Conservation (phyloP, 1,140 invertebrate species). For the Macrocentrus cingulum region DNA sequence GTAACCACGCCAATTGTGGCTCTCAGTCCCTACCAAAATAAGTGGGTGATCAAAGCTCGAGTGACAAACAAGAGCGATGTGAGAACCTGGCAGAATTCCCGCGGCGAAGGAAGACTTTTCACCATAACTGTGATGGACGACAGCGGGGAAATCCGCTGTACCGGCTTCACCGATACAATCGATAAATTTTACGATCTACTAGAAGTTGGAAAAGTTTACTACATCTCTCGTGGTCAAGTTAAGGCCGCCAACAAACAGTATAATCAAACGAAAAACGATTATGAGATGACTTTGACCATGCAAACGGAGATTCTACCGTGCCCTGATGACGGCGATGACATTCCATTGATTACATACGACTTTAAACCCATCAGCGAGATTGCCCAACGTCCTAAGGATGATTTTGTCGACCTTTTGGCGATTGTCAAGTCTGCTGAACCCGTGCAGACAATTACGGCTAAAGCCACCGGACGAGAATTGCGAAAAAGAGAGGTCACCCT, state of each 20-base stretch:
- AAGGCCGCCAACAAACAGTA: conserved; percentile 94
- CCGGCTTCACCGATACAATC: conserved; percentile 86
- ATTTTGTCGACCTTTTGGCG: conserved; percentile 84
- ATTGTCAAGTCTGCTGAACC: conserved; percentile 80
- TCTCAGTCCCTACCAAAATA: conserved; percentile 89
- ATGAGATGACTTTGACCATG: conserved; percentile 88
- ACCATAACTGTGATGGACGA: conserved; percentile 91
- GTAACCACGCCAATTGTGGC: conserved; percentile 69
- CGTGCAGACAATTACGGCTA: conserved; percentile 70
- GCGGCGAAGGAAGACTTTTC: conserved; percentile 92
- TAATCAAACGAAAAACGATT: conserved; percentile 85
- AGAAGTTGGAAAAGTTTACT: conserved; percentile 87
- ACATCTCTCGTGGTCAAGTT: conserved; percentile 76
- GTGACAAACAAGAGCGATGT: conserved; percentile 83
- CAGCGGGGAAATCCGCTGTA: conserved; percentile 92
- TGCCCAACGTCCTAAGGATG: conserved; percentile 67
- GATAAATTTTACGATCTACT: conserved; percentile 91
- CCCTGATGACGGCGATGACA: conserved; percentile 61
- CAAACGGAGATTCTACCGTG: conserved; percentile 79
- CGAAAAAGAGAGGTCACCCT: conserved; percentile 87
- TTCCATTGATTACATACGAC: conserved; percentile 82
- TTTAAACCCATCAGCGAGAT: conserved; percentile 81
- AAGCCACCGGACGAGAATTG: conserved; percentile 77
- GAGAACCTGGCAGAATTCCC: conserved; percentile 86
- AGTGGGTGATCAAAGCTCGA: conserved; percentile 90